These are phyloP conservation scores for Strigops habroptila DNA, from an alignment of 2,113 vertebrate species.

Conservation along the genomic window DNA sequence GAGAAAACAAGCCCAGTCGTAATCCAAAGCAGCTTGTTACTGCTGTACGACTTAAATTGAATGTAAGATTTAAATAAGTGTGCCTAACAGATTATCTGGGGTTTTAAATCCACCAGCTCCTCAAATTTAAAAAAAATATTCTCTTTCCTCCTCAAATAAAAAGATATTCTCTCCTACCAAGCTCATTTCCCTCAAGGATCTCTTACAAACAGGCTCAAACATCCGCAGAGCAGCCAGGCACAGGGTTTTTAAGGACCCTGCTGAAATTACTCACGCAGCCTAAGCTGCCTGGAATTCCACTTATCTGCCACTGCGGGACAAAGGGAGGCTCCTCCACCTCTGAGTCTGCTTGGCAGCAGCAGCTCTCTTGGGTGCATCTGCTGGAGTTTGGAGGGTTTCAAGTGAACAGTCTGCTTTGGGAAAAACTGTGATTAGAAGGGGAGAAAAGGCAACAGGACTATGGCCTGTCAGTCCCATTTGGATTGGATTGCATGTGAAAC, in stretches of 20 bases:
- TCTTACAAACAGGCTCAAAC: not conserved
- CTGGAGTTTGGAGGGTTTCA: not conserved
- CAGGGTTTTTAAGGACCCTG: not conserved
- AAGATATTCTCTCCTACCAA: not conserved
- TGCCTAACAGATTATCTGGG: not conserved
- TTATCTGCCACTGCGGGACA: not conserved
- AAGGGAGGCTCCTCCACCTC: not conserved
- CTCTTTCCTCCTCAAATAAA: not conserved
- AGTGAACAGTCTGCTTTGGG: not conserved
- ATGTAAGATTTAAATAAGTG: not conserved
- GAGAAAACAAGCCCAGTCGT: not conserved
- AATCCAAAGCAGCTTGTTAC: not conserved
- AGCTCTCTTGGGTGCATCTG: not conserved
- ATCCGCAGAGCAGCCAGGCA: not conserved
- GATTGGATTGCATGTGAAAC: rapidly evolving
- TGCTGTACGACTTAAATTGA: not conserved
- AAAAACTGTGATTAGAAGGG: not conserved
- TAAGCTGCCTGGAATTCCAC: not conserved
- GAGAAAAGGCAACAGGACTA: not conserved
- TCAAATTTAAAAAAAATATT: not conserved
- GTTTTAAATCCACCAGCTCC: not conserved
- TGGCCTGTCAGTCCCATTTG: rapidly evolving
- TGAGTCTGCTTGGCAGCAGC: not conserved
- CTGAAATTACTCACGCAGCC: not conserved
- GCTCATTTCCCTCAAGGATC: not conserved